Percentiles rank a stretch among this genome's conserved stretches.
These are phyloP conservation scores for Drosophila sp. DNA, from an alignment of 1,140 invertebrate genomes.

Conservation along the genomic window DNA sequence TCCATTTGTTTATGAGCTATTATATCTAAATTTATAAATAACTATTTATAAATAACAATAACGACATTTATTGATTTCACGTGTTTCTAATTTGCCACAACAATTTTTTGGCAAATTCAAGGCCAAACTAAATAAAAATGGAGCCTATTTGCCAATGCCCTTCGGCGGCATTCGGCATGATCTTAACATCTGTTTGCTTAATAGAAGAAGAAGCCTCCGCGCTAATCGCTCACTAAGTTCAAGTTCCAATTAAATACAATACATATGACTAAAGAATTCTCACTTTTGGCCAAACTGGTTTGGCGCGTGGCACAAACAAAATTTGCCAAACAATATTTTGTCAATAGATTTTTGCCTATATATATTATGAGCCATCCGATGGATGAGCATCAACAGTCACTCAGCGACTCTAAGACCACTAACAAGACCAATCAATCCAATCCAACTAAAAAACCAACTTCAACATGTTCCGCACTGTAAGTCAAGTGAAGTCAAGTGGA, in stretches of 20 bases:
- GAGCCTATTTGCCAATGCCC: conserved; percentile 7
- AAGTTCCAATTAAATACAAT: conserved; percentile 8
- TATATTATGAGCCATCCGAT: background rate
- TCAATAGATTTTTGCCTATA: conserved; percentile 7
- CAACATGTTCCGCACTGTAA: conserved; percentile 53
- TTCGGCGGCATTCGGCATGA: conserved; percentile 2
- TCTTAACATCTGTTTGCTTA: conserved; percentile 6
- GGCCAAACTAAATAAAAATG: background rate
- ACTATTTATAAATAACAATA: conserved; percentile 4
- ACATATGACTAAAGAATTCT: conserved; percentile 13
- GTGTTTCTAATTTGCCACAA: conserved; percentile 13
- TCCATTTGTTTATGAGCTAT: conserved; percentile 20
- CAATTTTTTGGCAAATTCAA: background rate
- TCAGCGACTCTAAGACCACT: conserved; percentile 8
- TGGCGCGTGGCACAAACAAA: conserved; percentile 17
- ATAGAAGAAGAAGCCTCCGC: conserved; percentile 9
- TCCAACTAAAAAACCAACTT: background rate
- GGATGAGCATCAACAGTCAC: conserved; percentile 36
- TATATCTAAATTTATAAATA: conserved; percentile 6
- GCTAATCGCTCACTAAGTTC: background rate
- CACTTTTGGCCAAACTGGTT: conserved; percentile 3
- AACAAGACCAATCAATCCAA: background rate
- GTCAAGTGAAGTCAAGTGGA: conserved; percentile 25
- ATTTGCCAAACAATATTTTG: background rate
- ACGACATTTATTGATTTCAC: conserved; percentile 5